phyloP scores from a whole-genome alignment of 2,797 vertebrate species.

The Phylloscopus collybita region DNA sequence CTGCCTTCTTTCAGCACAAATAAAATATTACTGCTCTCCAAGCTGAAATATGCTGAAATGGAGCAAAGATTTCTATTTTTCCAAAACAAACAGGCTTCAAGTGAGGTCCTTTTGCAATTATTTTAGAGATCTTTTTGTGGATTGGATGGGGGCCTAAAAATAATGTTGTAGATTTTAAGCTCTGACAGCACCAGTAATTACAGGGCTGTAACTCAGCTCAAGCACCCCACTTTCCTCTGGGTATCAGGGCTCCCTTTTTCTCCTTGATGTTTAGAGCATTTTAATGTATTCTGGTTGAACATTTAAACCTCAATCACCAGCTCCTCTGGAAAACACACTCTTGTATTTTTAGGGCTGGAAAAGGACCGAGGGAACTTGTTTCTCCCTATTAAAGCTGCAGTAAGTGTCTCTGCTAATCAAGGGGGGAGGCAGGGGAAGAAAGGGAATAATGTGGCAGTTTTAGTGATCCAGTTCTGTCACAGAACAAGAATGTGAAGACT shows the following conservation, averaged over 20 bases:
- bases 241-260: background rate
- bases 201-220: background rate
- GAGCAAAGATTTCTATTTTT: constrained; percentile 41
- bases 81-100: constrained; percentile 44
- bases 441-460: background rate
- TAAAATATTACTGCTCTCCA: background rate
- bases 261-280: background rate
- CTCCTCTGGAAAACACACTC: background rate
- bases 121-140: background rate
- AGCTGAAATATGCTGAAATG: background rate
- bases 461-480: background rate
- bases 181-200: background rate
- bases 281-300: background rate
- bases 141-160: constrained; percentile 1
- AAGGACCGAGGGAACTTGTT: background rate
- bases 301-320: background rate
- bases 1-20: background rate
- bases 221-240: background rate
- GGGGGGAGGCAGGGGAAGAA: background rate
- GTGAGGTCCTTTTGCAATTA: background rate
- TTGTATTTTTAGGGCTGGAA: background rate
- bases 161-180: background rate
- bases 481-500: background rate
- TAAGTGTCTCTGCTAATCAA: background rate
- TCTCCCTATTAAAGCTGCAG: background rate